Evolutionary conservation across 1,140 invertebrate species (phyloP), one percentile per base, ranked within the genome.

Genomic region (Drosophila cardini): DNA sequence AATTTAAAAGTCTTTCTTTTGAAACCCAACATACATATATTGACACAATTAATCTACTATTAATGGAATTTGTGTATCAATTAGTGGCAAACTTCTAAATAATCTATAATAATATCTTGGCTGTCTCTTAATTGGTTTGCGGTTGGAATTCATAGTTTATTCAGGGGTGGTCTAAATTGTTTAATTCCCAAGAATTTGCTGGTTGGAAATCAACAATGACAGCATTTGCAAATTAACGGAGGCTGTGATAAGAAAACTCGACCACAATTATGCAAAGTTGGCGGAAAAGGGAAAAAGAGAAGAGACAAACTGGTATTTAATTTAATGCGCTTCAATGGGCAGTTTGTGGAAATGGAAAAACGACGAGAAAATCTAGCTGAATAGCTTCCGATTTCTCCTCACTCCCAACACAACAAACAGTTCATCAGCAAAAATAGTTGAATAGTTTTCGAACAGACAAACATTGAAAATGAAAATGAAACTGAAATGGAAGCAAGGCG

Each of bases 271-370:
- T 58, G 72, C 58, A 75, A 71, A 71, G 60, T 45, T 50, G 38
- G 68, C 58, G 57, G 18, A 63, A 64, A 18, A 30, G 52, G n/a
- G 21, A 5, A 26, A n/a, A 40, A 13, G 3, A 0, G 38, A 32
- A 64, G 58, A 71, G 50, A 70, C 81, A 85, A 85, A 86, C 68
- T 70, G 67, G 62, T 74, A 85, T 85, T 86, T 86, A 86, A 86
- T 86, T 80, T 68, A 58, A 62, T 81, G 52, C 78, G 65, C 83
- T 68, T 52, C 71, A 64, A 72, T 76, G 67, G 62, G 15, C 60
- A 53, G n/a, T 42, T 48, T 9, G 53, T 53, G 50, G 6, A 53
- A 46, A 43, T 52, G 57, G 43, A 79, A 80, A 79, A 43, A 13
- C 32, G 11, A 40, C 64, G 52, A 58, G 77, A 80, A 60, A 46